Evolutionary conservation across 2,113 vertebrate species (phyloP), one percentile per base, ranked within the genome.

Genomic region (Indri indri): DNA sequence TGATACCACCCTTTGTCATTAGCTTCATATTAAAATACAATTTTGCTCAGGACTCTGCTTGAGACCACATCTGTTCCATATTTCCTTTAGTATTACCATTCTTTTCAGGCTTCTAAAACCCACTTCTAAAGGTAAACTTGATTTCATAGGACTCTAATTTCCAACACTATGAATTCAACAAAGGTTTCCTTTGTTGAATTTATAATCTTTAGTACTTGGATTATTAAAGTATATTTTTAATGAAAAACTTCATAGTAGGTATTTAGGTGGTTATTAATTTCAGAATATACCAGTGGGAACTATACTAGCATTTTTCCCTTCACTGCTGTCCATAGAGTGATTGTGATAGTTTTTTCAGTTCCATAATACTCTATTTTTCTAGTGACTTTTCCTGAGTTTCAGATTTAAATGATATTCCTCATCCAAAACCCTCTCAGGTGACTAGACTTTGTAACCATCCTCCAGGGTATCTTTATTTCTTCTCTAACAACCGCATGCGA

Each of bases 171-270:
- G 79, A 98, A 42, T 42, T 42, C 40, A 98, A 95, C 76, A 98
- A 98, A 97, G 30, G 27, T 1, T 77, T 79, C 61, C 71, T 98
- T 95, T 97, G 74, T 94, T 96, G 61, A 92, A 83, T 94, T 86
- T n/a, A 66, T 87, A 66, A 37, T 65, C 42, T 45, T 13, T 3
- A 70, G 6, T 77, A 74, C 42, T 74, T 65, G 8, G 73, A 59
- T 91, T 77, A 91, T 23, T 50, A 76, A 95, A 95, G 90, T 94
- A 96, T 90, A 65, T 84, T 97, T 98, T 98, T 94, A 98, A 97
- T 97, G 94, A 96, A 97, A 97, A 74, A 95, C 91, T 95, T 97
- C 87, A 68, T 92, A 91, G 71, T 90, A 70, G 59, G 52, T 93
- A 93, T 97, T 97, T 97, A 76, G 40, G 87, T 95, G 37, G 40